Evolutionary conservation across 2,888 invertebrate genomes (phyloP).

Genomic region (Agrilus biguttatus): DNA sequence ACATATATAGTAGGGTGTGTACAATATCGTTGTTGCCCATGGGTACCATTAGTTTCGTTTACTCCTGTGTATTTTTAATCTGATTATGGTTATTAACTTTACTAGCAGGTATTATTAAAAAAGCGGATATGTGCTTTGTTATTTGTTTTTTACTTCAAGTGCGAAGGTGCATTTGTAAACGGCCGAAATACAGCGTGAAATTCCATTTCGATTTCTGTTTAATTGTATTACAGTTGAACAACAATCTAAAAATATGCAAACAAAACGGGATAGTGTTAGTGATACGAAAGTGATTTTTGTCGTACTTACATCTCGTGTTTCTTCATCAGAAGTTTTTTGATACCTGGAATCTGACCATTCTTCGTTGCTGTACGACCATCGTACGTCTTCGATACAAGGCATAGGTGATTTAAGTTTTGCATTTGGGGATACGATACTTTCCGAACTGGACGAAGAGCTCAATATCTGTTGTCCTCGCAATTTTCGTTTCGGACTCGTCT

Average conservation of each 20-base stretch:
- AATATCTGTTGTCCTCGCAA: slow-evolving; percentile 37
- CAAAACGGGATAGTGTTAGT: no score
- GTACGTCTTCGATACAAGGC: slow-evolving; percentile 31
- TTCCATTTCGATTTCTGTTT: no score
- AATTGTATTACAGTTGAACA: no score
- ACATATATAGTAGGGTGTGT: no score
- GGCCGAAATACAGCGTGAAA: neutral
- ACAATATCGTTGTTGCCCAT: no score
- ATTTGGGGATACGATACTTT: slow-evolving; percentile 40
- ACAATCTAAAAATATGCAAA: no score
- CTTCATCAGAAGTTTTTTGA: slow-evolving; percentile 32
- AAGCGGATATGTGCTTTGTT: neutral
- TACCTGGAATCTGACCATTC: slow-evolving; percentile 27
- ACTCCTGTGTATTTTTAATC: no score
- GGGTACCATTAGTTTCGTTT: no score
- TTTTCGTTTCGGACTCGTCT: slow-evolving; percentile 44
- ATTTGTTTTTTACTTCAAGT: neutral
- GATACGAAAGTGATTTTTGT: no score
- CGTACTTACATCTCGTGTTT: slow-evolving; percentile 34
- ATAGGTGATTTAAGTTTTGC: slow-evolving; percentile 28
- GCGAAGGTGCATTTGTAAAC: neutral
- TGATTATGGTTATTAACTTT: no score
- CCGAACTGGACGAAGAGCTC: slow-evolving; percentile 45
- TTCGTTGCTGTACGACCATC: slow-evolving; percentile 26
- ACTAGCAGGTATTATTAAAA: no score